Conservation (phyloP, 2,113 vertebrate species). For the Gobiocypris rarus region DNA sequence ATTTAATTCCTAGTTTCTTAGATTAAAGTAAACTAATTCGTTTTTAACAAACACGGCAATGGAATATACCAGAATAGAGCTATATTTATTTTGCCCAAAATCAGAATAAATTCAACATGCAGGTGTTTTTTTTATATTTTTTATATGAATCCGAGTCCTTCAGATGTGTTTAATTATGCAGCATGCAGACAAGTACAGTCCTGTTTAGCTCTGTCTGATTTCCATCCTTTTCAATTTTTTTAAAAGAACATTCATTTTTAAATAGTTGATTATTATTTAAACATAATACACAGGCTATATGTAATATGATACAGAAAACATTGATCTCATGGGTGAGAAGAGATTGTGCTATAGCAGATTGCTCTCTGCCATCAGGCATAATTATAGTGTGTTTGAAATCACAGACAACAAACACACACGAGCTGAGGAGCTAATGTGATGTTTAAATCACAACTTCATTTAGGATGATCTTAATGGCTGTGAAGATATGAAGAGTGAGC, state of each 20-base stretch:
- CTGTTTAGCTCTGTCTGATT: neutral
- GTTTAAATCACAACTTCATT: neutral
- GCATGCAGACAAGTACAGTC: slow-evolving; percentile 2
- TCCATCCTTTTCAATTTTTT: neutral
- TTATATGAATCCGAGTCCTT: neutral
- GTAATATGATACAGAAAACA: slow-evolving; percentile 17
- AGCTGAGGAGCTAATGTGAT: neutral
- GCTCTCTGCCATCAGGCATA: neutral
- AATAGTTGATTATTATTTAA: slow-evolving; percentile 18
- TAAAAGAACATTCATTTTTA: neutral
- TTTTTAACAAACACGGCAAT: neutral
- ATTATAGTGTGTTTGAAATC: slow-evolving; percentile 16
- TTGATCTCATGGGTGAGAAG: slow-evolving; percentile 31
- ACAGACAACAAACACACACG: neutral
- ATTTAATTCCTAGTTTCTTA: too few species aligned
- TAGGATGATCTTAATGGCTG: neutral
- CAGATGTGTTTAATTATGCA: slow-evolving; percentile 15
- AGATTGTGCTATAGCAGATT: neutral
- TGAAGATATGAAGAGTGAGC: neutral
- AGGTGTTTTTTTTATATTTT: neutral
- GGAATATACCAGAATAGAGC: neutral
- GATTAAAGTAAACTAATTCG: neutral
- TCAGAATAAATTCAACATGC: neutral
- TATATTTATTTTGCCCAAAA: neutral
- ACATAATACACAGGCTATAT: neutral